These are phyloP conservation scores for Boloria euphrosyne DNA, from an alignment of 2,888 invertebrate genomes.

Conservation along the genomic window DNA sequence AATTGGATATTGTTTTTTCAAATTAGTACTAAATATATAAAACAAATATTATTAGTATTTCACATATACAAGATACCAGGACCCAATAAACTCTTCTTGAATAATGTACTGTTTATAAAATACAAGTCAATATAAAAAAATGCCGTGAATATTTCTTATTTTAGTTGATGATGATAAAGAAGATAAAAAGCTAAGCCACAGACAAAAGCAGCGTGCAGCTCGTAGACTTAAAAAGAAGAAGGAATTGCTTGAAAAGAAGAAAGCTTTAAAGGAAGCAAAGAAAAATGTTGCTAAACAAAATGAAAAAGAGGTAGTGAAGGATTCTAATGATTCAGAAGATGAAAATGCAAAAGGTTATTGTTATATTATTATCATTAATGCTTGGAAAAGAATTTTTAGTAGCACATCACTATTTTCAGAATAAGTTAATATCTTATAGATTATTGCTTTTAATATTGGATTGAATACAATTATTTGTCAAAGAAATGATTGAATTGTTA, in stretches of 20 bases:
- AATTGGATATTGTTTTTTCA: too few relatives aligned
- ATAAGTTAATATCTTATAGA: too few relatives aligned
- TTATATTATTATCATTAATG: not conserved
- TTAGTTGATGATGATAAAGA: constrained; percentile 78
- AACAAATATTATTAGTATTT: too few relatives aligned
- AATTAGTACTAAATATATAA: too few relatives aligned
- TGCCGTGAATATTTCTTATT: constrained; percentile 37
- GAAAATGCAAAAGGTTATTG: constrained; percentile 64
- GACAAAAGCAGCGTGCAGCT: constrained; percentile 86
- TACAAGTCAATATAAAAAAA: not conserved
- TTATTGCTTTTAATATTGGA: too few relatives aligned
- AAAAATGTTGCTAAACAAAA: constrained; percentile 63
- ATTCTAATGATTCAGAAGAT: constrained; percentile 51
- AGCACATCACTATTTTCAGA: too few relatives aligned
- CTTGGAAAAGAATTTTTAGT: too few relatives aligned
- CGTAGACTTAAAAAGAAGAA: constrained; percentile 83
- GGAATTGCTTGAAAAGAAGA: constrained; percentile 69
- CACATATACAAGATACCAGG: too few relatives aligned
- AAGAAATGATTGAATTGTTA: too few relatives aligned
- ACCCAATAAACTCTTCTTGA: too few relatives aligned
- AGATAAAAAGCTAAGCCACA: constrained; percentile 84
- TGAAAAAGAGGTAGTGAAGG: constrained; percentile 51
- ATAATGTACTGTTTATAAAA: too few relatives aligned
- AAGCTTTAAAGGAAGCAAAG: constrained; percentile 67
- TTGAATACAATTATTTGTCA: too few relatives aligned